phyloP scores from a whole-genome alignment of 2,797 vertebrate species.

The Pseudomugil gertrudae region DNA sequence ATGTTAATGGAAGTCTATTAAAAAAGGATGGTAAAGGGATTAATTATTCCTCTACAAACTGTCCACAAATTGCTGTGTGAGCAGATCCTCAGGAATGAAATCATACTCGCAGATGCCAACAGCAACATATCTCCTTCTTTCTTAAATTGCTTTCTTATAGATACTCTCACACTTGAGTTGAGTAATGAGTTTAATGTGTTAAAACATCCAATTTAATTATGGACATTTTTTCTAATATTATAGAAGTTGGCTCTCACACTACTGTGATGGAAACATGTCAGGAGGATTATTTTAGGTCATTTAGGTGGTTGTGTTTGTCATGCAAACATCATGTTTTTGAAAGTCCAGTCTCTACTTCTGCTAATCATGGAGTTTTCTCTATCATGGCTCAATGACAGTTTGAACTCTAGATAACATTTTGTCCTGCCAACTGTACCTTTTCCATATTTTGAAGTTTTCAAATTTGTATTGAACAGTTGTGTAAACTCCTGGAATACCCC shows the following conservation, averaged over 20 bases:
- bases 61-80: constrained; percentile 55
- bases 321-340: too few relatives aligned
- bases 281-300: background rate
- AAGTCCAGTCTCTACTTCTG: background rate
- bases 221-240: too few relatives aligned
- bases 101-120: constrained; percentile 42
- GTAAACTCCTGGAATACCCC: background rate
- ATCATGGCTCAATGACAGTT: background rate
- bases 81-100: constrained; percentile 49
- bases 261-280: background rate
- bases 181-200: too few relatives aligned
- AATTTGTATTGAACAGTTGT: background rate
- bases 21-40: constrained; percentile 64
- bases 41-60: constrained; percentile 61
- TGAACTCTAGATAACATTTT: background rate
- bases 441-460: background rate
- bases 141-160: background rate
- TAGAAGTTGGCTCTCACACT: too few relatives aligned
- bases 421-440: background rate
- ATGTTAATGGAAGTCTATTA: constrained; percentile 71
- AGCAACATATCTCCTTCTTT: constrained; percentile 23
- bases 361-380: background rate
- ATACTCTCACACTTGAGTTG: background rate
- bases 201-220: background rate
- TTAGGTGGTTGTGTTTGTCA: too few relatives aligned